Percentiles rank a stretch among this genome's conserved stretches.
Evolutionary conservation across 2,888 invertebrate species (phyloP).

Genomic region (Cephalotes varians): DNA sequence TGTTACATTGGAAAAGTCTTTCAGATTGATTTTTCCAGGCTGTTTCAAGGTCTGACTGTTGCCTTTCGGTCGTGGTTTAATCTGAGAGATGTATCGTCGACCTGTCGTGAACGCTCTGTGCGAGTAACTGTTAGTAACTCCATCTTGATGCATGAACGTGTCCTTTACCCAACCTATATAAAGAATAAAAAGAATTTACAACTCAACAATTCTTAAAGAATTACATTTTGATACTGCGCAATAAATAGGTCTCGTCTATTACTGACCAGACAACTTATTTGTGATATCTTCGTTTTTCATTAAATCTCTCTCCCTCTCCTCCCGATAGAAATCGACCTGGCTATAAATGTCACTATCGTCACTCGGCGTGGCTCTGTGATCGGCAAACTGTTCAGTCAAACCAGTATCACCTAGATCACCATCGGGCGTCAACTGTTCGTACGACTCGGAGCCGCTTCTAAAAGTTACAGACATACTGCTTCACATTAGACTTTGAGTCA

Average conservation of each 20-base stretch:
- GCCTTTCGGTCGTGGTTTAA: constrained; percentile 89
- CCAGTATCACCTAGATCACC: constrained; percentile 84
- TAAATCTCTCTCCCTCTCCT: constrained; percentile 85
- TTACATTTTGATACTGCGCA: not conserved
- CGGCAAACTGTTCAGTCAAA: constrained; percentile 83
- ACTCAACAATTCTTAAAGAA: not conserved
- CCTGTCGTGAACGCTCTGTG: constrained; percentile 91
- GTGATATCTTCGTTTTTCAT: constrained; percentile 82
- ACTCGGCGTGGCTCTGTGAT: constrained; percentile 86
- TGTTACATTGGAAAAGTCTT: constrained; percentile 95
- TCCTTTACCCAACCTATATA: constrained; percentile 87
- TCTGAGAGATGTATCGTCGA: constrained; percentile 88
- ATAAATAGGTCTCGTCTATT: not conserved
- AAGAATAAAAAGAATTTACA: constrained; percentile 6
- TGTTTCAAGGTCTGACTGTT: constrained; percentile 92
- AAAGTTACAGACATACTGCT: constrained; percentile 86
- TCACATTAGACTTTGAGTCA: constrained; percentile 82
- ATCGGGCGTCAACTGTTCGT: constrained; percentile 88
- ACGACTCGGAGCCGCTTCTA: constrained; percentile 87
- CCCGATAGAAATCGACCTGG: constrained; percentile 89
- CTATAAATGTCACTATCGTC: constrained; percentile 90
- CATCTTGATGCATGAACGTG: constrained; percentile 85
- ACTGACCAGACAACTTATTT: constrained; percentile 83
- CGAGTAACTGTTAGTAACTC: constrained; percentile 89
- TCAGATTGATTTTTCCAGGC: constrained; percentile 96